Base-by-base conservation (phyloP, 2,888 invertebrate species). In the Smittia aterrima region DNA sequence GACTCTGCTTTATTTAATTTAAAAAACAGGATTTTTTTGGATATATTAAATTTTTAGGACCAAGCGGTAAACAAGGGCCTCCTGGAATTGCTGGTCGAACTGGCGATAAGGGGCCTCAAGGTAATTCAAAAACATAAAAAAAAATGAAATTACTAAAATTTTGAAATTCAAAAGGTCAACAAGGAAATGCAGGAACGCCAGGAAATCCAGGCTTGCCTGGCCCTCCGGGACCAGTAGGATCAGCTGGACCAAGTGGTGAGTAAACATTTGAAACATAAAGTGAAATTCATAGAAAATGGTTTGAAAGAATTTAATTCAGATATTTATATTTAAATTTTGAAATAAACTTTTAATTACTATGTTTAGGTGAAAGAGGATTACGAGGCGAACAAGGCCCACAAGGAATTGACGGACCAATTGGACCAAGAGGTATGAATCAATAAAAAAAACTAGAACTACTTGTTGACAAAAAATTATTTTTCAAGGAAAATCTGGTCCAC, bases 101-200 rank as follows among this genome's bases (percentile, higher is more conserved):
- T 20, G 93, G 92, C 22, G 92, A 92, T 79, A 92, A 92, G 79
- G 92, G 92, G 7, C 87, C 89, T 67, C 85, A 87, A 75, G 93
- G 89, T 67, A 25, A 38, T 0, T 6, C 20, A 13, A 18, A 13
- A 66, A 66, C 11, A 22, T 25, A 11, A 22, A 20, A 3, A 20
- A 20, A 16, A 20, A 20, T 20, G 4, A 64, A 22, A 20, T n/a
- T 20, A 18, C 16, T 22, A 64, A 20, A 22, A 1, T 4, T 13
- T 6, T 64, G 7, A 11, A 54, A 54, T 40, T 54, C n/a, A n/a
- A n/a, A 2, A 32, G 47, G 38, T 41, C 41, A 66, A 25, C 32
- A 27, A 24, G 66, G 66, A 66, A 41, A 67, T 7, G 24, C 20
- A 16, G 68, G 68, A 0, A 76, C 76, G 62, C 76, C 77, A 40